phyloP scores from a whole-genome alignment of 2,888 invertebrate species.

The Caradrina clavipalpis region DNA sequence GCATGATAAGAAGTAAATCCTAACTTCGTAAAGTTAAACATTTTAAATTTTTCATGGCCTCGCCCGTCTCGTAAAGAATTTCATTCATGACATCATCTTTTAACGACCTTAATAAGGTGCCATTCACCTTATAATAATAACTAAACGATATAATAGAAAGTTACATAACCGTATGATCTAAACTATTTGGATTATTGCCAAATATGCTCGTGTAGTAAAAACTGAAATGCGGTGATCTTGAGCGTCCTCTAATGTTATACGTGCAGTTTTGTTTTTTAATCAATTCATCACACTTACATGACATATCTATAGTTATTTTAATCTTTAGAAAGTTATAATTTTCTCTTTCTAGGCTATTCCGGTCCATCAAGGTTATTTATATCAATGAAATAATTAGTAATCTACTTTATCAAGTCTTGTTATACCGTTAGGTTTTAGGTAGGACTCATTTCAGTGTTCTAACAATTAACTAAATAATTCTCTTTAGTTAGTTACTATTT shows the following conservation, averaged over 20 bases:
- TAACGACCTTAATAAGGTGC: conserved; percentile 59
- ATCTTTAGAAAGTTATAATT: conserved; percentile 5
- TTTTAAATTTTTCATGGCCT: conserved; percentile 6
- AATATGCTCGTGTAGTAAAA: conserved; percentile 41
- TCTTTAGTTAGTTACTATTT: conserved; percentile 15
- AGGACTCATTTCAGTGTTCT: not conserved
- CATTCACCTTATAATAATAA: conserved; percentile 58
- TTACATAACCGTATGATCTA: conserved; percentile 44
- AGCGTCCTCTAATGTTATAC: conserved; percentile 38
- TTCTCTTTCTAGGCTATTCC: conserved; percentile 8
- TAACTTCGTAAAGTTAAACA: conserved; percentile 11
- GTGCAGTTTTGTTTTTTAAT: conserved; percentile 9
- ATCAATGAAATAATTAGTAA: not conserved
- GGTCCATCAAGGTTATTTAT: conserved; percentile 8
- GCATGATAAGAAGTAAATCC: conserved; percentile 1
- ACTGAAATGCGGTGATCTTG: conserved; percentile 51
- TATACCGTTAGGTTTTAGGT: conserved; percentile 11
- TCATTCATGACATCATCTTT: conserved; percentile 67
- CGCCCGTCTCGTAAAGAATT: conserved; percentile 30
- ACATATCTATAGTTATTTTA: conserved; percentile 2
- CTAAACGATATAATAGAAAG: conserved; percentile 48
- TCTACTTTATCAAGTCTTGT: not conserved
- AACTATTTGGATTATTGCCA: conserved; percentile 59
- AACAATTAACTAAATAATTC: not conserved
- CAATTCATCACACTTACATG: not conserved